Evolutionary conservation across 2,797 vertebrate species (phyloP), one percentile per base, ranked within the genome.

Genomic region (Bradypodion pumilum): DNA sequence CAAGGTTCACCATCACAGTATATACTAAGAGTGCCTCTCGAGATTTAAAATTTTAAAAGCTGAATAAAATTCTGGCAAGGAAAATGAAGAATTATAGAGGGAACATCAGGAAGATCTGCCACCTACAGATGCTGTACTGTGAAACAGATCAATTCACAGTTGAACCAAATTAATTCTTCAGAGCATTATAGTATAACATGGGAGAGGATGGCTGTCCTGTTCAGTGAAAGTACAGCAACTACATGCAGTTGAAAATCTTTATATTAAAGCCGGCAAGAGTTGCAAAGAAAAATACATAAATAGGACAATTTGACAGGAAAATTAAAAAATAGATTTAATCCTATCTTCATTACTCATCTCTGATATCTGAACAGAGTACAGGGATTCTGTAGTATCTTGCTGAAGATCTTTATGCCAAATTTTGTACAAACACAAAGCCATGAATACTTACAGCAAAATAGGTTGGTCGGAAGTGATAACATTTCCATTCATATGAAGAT

Each of bases 381-480:
- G 74, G 42, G 63, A 35, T 74, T 74, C 59, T 46, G 63, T 16
- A 6, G 7, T 52, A 29, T 25, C 44, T 66, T 62, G 32, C 25
- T 19, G 10, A 5, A 29, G n/a, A 46, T 29, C 29, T 37, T 75
- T 69, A 80, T 32, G 29, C 72, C 56, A 63, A 44, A 9, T 76
- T 27, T 69, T 81, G 59, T 80, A 69, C 69, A 25, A 85, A 49
- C 42, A 29, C 5, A 85, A 74, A 7, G 21, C 7, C 8, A 65
- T 10, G 7, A 59, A 2, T 46, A 97, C 98, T 98, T 94, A 99
- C 98, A 99, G 96, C 78, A 99, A 93, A 95, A 99, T 99, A 88
- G 98, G 98, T 92, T 99, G 98, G 91, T 99, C 98, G 84, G 98
- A 99, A 59, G 98, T 99, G 96, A 99, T 99, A 88, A 99, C 96